Evolutionary conservation across 2,888 invertebrate species (phyloP), one percentile per base, ranked within the genome.

Genomic region (Lithophane ornitopus): DNA sequence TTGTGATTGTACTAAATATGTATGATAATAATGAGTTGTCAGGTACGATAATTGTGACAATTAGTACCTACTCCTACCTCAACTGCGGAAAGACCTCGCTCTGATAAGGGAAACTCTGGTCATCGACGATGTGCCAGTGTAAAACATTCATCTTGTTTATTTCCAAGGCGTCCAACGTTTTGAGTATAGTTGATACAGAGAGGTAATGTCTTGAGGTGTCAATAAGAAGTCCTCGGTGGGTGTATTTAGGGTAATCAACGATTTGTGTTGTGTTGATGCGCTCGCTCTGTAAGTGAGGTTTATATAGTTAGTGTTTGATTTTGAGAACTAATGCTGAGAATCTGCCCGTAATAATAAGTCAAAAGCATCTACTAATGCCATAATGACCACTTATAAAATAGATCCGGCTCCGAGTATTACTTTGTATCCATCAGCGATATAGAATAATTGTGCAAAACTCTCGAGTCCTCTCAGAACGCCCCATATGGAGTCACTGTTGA

Each of bases 71-170:
- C n/a, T n/a, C n/a, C n/a, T n/a, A n/a, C 97, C 98, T 98, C 65
- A 99, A 95, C 81, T 98, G 97, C 0, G 99, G 99, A 92, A 97
- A 99, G 56, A 92, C 96, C 62, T 94, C 94, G 91, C 99, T 99
- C 85, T 98, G 97, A 91, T 98, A 99, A 0, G 99, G 99, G 92
- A 99, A 99, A 83, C 99, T 98, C 89, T 98, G 98, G 92, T 99
- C 99, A 92, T 99, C 99, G 0, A 98, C 98, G 67, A 99, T 98
- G 92, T 99, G 99, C 99, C 99, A 99, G 92, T 99, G 99, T 81
- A 99, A 97, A 0, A 99, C 98, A 93, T 99, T 99, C 90, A 99
- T 94, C 94, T 99, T 99, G 92, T 99, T 99, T 92, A 98, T 98
- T 0, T 98, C 97, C 98, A 99, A 98, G 0, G 98, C 98, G 83